Percentiles rank a stretch among this genome's conserved stretches.
Conservation (phyloP, 2,797 vertebrate genomes). For the Acomys russatus region DNA sequence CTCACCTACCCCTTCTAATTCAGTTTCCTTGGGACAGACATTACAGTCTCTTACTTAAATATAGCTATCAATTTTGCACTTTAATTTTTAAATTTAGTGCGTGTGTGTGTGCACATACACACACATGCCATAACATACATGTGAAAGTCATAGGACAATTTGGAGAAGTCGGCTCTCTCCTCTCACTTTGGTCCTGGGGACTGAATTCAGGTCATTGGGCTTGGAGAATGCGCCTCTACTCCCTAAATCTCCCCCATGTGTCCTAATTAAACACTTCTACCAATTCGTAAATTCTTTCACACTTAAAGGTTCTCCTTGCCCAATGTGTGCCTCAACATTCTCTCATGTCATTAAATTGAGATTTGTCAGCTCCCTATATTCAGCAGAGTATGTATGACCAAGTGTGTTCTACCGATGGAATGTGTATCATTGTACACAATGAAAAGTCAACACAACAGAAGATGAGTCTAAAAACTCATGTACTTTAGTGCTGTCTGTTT, state of each 20-base stretch:
- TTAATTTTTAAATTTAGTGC: neutral
- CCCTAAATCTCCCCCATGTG: neutral
- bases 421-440: neutral
- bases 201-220: neutral
- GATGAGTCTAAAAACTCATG: neutral
- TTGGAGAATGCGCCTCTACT: neutral
- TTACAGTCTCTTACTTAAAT: neutral
- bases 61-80: neutral
- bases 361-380: neutral
- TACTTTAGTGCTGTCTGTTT: neutral
- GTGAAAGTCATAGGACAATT: neutral
- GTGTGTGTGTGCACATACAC: neutral
- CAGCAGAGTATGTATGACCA: neutral
- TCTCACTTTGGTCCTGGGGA: neutral
- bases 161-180: neutral
- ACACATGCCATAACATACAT: too few relatives aligned
- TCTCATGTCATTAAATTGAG: neutral
- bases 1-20: neutral
- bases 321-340: neutral
- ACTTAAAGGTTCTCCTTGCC: neutral
- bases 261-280: neutral
- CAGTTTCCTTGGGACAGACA: neutral
- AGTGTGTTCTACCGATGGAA: too few relatives aligned
- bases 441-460: too few relatives aligned
- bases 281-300: neutral